phyloP scores from a whole-genome alignment of 2,888 invertebrate genomes.

The Tipula helvola region DNA sequence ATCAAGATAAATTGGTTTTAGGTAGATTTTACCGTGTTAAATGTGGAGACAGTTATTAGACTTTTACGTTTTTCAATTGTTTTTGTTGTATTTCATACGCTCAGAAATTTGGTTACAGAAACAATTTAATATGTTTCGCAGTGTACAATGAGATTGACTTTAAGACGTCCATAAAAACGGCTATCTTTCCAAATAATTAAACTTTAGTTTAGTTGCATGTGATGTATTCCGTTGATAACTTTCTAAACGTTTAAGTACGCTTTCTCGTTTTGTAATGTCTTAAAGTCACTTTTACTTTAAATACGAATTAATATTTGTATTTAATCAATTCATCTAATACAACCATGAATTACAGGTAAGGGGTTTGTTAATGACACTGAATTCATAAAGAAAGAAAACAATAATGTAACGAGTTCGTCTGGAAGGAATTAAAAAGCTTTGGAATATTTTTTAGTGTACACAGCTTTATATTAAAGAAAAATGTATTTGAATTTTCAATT shows the following conservation, averaged over 20 bases:
- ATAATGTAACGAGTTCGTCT: not conserved
- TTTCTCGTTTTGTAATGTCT: not conserved
- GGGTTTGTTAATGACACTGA: not conserved
- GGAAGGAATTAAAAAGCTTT: not conserved
- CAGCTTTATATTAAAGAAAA: not conserved
- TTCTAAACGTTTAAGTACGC: not conserved
- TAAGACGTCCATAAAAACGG: not conserved
- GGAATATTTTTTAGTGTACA: not conserved
- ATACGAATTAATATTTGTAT: not conserved
- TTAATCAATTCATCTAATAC: not conserved
- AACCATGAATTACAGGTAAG: not conserved
- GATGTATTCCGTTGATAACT: not conserved
- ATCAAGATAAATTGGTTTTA: not conserved
- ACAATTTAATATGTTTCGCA: not conserved
- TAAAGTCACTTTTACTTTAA: not conserved
- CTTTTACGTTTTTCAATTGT: not conserved
- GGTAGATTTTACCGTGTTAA: not conserved
- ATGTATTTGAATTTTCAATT: not conserved
- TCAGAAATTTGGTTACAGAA: not conserved
- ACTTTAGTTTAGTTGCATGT: not conserved
- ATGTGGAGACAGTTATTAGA: slow-evolving; percentile 4
- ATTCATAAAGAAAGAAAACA: not conserved
- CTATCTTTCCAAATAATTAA: not conserved
- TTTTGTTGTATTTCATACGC: not conserved
- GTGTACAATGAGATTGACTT: not conserved